phyloP scores from a whole-genome alignment of 2,797 vertebrate species.

The Tragelaphus eurycerus region DNA sequence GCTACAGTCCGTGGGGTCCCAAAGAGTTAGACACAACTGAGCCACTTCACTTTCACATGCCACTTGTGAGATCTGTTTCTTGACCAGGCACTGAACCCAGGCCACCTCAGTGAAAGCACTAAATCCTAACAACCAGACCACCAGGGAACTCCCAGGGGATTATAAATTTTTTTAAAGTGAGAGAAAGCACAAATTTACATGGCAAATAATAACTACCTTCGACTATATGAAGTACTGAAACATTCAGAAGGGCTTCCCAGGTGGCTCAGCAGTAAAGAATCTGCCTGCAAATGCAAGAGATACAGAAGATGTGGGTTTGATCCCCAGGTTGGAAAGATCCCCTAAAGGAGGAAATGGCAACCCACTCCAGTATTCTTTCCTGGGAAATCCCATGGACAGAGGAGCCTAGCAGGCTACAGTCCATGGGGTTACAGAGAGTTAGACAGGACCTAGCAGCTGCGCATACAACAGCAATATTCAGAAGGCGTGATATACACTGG shows the following conservation, averaged over 20 bases:
- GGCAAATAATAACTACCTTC: not conserved
- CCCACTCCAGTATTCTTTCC: too few relatives aligned
- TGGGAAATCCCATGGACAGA: not conserved
- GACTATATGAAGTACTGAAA: slow-evolving; percentile 20
- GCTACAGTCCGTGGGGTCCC: too few relatives aligned
- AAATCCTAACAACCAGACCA: not conserved
- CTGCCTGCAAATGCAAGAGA: not conserved
- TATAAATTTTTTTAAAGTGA: not conserved
- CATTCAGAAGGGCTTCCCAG: not conserved
- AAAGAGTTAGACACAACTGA: too few relatives aligned
- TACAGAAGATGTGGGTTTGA: not conserved
- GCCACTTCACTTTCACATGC: too few relatives aligned
- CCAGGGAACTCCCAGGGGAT: not conserved
- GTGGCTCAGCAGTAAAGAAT: too few relatives aligned
- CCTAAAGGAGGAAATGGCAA: too few relatives aligned
- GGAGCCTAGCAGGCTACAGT: not conserved
- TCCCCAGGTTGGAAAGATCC: not conserved
- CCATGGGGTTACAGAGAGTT: not conserved
- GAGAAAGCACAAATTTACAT: not conserved
- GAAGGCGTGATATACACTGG: not conserved
- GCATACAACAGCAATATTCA: not conserved
- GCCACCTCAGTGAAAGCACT: not conserved
- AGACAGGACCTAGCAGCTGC: not conserved
- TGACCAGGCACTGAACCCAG: not conserved
- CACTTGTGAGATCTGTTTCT: not conserved